Evolutionary conservation across 2,888 invertebrate species (phyloP).

Genomic region (Chrysotoxum bicinctum): DNA sequence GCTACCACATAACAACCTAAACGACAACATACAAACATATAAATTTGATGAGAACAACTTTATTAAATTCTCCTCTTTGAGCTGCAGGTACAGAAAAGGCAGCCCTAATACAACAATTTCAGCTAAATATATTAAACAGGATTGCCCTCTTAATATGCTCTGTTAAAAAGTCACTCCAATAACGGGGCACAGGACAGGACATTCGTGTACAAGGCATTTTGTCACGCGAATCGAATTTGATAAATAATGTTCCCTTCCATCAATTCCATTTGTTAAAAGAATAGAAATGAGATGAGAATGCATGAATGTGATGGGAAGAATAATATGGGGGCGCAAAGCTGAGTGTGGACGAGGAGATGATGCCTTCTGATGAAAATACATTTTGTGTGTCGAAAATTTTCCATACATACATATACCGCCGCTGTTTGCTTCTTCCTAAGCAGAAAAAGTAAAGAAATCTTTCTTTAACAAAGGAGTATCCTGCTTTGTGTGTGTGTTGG

Average conservation of each 20-base stretch:
- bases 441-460: constrained; percentile 8
- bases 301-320: constrained; percentile 37
- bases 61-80: background rate
- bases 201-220: constrained; percentile 41
- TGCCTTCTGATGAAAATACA: constrained; percentile 49
- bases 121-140: background rate
- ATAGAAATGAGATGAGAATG: constrained; percentile 64
- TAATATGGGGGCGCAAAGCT: background rate
- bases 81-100: background rate
- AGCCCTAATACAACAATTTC: background rate
- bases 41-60: background rate
- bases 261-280: constrained; percentile 62
- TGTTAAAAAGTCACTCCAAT: constrained; percentile 35
- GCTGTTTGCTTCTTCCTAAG: background rate
- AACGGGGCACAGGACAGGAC: constrained; percentile 52
- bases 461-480: constrained; percentile 45
- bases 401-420: background rate
- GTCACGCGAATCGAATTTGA: constrained; percentile 67
- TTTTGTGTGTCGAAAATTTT: constrained; percentile 43
- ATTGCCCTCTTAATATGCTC: background rate
- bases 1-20: background rate
- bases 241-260: constrained; percentile 61
- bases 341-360: constrained; percentile 35
- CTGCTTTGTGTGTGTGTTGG: constrained; percentile 17
- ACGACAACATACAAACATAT: background rate